Conservation (phyloP, 2,113 vertebrate species). For the Nibea coibor region DNA sequence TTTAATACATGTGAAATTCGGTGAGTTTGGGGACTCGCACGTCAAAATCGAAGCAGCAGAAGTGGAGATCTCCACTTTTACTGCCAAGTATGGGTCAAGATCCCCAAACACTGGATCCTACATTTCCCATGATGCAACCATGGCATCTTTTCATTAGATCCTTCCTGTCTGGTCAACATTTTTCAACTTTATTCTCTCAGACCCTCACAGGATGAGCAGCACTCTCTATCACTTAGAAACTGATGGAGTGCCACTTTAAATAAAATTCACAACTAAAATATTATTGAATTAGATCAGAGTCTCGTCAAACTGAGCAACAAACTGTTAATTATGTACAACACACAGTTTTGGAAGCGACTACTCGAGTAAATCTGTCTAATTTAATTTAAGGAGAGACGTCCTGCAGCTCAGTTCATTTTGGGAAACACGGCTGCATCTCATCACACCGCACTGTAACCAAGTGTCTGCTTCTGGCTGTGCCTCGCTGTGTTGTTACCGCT, state of each 20-base stretch:
- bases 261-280: neutral
- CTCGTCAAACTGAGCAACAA: neutral
- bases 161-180: neutral
- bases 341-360: neutral
- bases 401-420: slow-evolving; percentile 51
- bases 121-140: neutral
- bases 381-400: neutral
- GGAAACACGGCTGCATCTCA: slow-evolving; percentile 50
- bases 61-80: too few relatives aligned
- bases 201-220: too few relatives aligned
- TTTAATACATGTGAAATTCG: neutral
- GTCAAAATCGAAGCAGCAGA: neutral
- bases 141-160: neutral
- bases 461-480: slow-evolving; percentile 71
- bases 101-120: neutral
- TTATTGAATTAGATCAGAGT: neutral
- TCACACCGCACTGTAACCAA: slow-evolving; percentile 36
- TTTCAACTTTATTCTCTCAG: neutral
- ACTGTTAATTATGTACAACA: neutral
- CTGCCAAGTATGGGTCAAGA: neutral
- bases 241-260: neutral
- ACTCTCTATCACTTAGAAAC: neutral
- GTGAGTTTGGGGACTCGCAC: neutral
- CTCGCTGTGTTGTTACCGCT: slow-evolving; percentile 59
- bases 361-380: neutral